Base-by-base conservation (phyloP, 1,140 invertebrate genomes). In the Nixonia krombeini region DNA sequence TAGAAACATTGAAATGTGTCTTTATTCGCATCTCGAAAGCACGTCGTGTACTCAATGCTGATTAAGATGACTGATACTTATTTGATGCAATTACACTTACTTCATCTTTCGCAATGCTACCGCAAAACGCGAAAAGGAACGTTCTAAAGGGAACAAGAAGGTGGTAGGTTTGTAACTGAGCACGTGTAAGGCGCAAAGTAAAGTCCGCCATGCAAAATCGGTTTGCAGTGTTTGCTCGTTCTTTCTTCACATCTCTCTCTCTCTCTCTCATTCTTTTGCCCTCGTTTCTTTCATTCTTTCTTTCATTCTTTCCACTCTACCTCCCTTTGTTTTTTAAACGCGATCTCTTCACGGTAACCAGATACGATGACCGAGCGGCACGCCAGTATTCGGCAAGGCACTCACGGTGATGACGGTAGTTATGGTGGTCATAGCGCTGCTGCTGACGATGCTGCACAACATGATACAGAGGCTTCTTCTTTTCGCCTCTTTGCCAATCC, bases 321-420 rank as follows among this genome's bases (percentile, higher is more conserved):
- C 59, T 55, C 53, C 46, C 49, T 47, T 67, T 59, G 40, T 61
- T 45, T 61, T 62, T 44, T 35, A 41, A 47, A 53, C 44, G 61
- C 64, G 59, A 74, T 57, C 49, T 45, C 49, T 59, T 41, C 50
- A 47, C 17, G 56, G 72, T 76, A 78, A 76, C 73, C 75, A 75
- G 76, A 78, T 76, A 77, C 72, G 63, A 64, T 52, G 59, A 68
- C 59, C 53, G 44, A 70, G 68, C 66, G 72, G 70, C 61, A 76
- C 61, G 69, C 71, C 63, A 74, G 61, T 61, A 47, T 67, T 64
- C 23, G 52, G 52, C 33, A 56, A 51, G 57, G 52, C 52, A 57
- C 25, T 38, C 41, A 64, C 45, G 42, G 55, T 49, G 62, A 58
- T 66, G 53, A 49, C 44, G 53, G 53, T 56, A 46, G 62, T 66